These are phyloP conservation scores for Distichodus sexfasciatus DNA, from an alignment of 2,797 vertebrate genomes.

Conservation along the genomic window DNA sequence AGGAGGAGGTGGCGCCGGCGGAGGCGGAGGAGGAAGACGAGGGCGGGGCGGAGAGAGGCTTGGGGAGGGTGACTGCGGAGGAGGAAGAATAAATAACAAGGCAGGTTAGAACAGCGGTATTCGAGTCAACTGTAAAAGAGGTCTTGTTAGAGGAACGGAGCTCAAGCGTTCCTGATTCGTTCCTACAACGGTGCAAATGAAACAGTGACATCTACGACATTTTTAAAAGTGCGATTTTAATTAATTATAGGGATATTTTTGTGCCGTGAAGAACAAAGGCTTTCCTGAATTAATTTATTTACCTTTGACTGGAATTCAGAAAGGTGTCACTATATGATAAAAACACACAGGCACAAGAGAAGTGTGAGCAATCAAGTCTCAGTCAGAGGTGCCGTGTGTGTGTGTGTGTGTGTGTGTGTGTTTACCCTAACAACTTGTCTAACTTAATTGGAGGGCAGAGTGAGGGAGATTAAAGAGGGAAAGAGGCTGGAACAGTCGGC, in stretches of 20 bases:
- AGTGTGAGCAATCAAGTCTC: background rate
- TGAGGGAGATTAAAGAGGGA: constrained; percentile 20
- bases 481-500: constrained; percentile 4
- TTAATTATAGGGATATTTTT: too few species aligned
- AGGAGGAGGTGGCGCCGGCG: too few species aligned
- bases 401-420: constrained; percentile 9
- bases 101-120: background rate
- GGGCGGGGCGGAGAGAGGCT: constrained; percentile 74
- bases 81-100: background rate
- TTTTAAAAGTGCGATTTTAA: too few species aligned
- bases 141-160: too few species aligned
- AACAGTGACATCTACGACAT: too few species aligned
- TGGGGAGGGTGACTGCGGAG: constrained; percentile 78
- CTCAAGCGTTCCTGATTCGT: too few species aligned
- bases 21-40: constrained; percentile 78
- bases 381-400: constrained; percentile 5
- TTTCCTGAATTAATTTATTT: too few species aligned
- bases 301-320: too few species aligned
- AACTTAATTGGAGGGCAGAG: constrained; percentile 31
- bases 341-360: too few species aligned
- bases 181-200: too few species aligned
- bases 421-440: constrained; percentile 18
- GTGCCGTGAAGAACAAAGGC: too few species aligned
- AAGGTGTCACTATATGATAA: background rate
- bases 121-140: too few species aligned